phyloP scores from a whole-genome alignment of 2,113 vertebrate species.

The Trachemys scripta region DNA sequence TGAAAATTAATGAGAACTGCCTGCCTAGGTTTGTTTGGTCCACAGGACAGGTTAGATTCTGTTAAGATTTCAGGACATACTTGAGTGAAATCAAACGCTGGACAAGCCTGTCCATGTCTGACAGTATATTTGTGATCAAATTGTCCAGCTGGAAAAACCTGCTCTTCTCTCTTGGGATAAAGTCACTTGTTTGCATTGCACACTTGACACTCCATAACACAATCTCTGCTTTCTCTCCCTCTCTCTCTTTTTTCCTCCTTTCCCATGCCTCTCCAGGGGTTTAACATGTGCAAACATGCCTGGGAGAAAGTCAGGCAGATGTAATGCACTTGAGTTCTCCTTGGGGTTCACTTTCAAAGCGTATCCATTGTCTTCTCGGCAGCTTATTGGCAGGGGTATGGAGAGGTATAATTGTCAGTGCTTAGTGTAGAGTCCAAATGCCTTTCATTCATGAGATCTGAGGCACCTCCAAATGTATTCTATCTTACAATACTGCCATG shows the following conservation, averaged over 20 bases:
- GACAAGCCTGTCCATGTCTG: background rate
- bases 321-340: background rate
- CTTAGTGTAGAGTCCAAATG: background rate
- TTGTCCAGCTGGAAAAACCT: background rate
- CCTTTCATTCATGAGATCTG: background rate
- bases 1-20: background rate
- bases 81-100: background rate
- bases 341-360: background rate
- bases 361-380: background rate
- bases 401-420: background rate
- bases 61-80: background rate
- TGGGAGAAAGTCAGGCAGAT: background rate
- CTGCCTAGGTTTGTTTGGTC: background rate
- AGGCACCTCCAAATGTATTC: background rate
- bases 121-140: background rate
- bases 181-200: background rate
- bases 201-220: background rate
- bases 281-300: background rate
- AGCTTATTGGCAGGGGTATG: background rate
- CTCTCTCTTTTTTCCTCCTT: background rate
- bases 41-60: background rate
- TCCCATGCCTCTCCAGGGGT: background rate
- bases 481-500: background rate
- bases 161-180: background rate
- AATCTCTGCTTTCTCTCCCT: background rate